Evolutionary conservation across 2,888 invertebrate species (phyloP), one percentile per base, ranked within the genome.

Genomic region (Lepidochrysops patricia): DNA sequence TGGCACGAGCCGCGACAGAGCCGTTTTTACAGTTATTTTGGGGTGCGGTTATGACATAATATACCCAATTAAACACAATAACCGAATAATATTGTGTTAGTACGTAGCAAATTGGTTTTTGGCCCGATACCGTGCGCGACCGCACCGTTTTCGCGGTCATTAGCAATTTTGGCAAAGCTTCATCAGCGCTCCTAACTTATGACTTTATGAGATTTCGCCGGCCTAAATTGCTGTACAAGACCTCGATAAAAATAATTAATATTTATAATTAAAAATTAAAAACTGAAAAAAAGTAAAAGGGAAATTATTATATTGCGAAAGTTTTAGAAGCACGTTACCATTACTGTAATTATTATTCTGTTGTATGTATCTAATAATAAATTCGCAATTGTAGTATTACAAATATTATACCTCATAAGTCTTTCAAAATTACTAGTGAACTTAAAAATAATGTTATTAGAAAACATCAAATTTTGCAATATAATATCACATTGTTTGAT

Each of bases 81-180:
- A 65, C 59, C 65, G 62, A 66, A 64, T 60, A 74, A 72, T 72
- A 71, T 70, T 76, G 78, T 82, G 81, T 84, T 79, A 80, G 79
- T 78, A 74, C 74, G 75, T 74, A 73, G 78, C 80, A 86, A 86
- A 87, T 88, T 86, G 84, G 82, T 85, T 87, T 84, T 85, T 85
- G 85, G 86, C 85, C 79, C 82, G 77, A 81, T 78, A 75, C 73
- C 73, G 75, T 73, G 75, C 75, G 77, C 79, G 73, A 77, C 82
- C 82, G 77, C 79, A 74, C 74, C 73, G 73, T 76, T 70, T 71
- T 77, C 81, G 80, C 81, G 82, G 82, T 84, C 86, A 85, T 87
- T 86, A 87, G 79, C 86, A 80, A 79, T 85, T 85, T 88, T 87
- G 87, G 87, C 87, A 84, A 79, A 78, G 75, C 75, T 71, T 70